Evolutionary conservation across 1,140 invertebrate genomes (phyloP).

Genomic region (Macrobrachium rosenbergii): DNA sequence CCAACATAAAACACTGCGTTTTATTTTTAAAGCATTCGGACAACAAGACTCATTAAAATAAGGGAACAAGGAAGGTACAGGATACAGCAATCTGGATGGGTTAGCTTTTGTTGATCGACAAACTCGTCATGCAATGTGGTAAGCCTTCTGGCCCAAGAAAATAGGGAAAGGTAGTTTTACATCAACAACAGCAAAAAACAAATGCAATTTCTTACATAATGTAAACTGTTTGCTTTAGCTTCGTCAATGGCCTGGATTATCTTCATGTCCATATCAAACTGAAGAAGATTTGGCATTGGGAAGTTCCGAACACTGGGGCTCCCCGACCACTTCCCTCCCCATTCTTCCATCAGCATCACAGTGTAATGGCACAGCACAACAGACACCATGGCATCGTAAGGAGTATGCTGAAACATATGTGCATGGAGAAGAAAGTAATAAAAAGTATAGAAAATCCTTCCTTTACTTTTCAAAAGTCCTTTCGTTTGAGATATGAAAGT

Average conservation of each 20-base stretch:
- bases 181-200: background rate
- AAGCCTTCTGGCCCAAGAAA: too few species aligned
- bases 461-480: background rate
- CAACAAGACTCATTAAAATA: too few species aligned
- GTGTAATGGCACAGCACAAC: conserved; percentile 70
- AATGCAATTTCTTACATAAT: conserved; percentile 31
- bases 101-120: too few species aligned
- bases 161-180: background rate
- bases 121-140: too few species aligned
- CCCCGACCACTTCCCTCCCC: conserved; percentile 69
- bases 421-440: background rate
- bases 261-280: conserved; percentile 64
- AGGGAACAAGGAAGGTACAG: too few species aligned
- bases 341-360: conserved; percentile 67
- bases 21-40: too few species aligned
- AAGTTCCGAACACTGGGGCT: conserved; percentile 9
- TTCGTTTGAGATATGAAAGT: too few species aligned
- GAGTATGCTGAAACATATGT: conserved; percentile 70
- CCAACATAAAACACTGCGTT: too few species aligned
- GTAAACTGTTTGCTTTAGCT: conserved; percentile 31
- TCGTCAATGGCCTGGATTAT: conserved; percentile 44
- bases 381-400: conserved; percentile 75
- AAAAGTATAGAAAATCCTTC: background rate
- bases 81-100: too few species aligned
- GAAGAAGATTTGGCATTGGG: conserved; percentile 44